Percentiles rank a stretch among this genome's conserved stretches.
These are phyloP conservation scores for Hyles lineata DNA, from an alignment of 2,888 invertebrate species.

Conservation along the genomic window DNA sequence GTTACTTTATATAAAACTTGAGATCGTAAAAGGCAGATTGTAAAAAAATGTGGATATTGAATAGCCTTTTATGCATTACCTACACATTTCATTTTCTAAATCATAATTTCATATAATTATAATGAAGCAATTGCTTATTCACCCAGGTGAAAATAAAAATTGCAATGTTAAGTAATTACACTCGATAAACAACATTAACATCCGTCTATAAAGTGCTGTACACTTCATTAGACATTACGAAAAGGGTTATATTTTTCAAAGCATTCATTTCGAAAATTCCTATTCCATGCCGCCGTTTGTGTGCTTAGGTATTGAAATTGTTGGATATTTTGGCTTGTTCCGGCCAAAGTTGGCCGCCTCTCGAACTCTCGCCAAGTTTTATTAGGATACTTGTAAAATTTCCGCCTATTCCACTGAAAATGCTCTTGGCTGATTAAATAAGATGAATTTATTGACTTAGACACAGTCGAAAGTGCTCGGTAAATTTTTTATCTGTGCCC, in stretches of 20 bases:
- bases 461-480: conserved; percentile 59
- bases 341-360: conserved; percentile 61
- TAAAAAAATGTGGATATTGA: too few relatives aligned
- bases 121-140: too few relatives aligned
- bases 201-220: conserved; percentile 31
- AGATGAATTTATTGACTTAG: conserved; percentile 80
- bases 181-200: neutral
- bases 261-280: conserved; percentile 30
- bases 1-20: too few relatives aligned
- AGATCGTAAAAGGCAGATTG: too few relatives aligned
- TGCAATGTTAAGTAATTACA: too few relatives aligned
- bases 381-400: conserved; percentile 84
- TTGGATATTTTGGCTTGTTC: conserved; percentile 69
- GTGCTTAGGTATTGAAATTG: conserved; percentile 66
- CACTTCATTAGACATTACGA: conserved; percentile 22
- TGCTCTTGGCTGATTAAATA: conserved; percentile 82
- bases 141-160: too few relatives aligned
- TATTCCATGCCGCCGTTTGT: conserved; percentile 25
- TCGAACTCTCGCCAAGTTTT: conserved; percentile 77
- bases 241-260: conserved; percentile 18
- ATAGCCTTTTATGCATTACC: too few relatives aligned
- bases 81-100: too few relatives aligned
- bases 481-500: conserved; percentile 51
- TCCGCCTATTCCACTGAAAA: conserved; percentile 76
- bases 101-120: too few relatives aligned